Percentiles rank a stretch among this genome's conserved stretches.
phyloP scores from a whole-genome alignment of 1,140 invertebrate species.

The Adelges cooleyi region DNA sequence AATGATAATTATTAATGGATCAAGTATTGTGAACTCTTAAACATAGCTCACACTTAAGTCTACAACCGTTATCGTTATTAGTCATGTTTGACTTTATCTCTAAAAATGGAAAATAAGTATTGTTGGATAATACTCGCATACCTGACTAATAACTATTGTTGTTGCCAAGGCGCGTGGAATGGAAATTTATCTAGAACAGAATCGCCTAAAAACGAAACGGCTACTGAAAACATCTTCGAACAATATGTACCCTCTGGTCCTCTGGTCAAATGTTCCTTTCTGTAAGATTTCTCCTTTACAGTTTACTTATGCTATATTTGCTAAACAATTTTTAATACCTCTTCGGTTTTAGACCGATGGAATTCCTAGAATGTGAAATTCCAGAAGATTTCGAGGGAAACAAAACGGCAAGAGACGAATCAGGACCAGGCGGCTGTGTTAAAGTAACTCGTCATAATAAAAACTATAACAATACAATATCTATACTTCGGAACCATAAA shows the following conservation, averaged over 20 bases:
- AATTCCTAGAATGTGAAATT: slow-evolving; percentile 83
- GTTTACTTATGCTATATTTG: not conserved
- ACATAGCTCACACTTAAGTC: no score
- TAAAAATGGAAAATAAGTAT: not conserved
- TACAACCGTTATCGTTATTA: no score
- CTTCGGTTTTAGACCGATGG: slow-evolving; percentile 57
- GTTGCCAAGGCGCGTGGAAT: not conserved
- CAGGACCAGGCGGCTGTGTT: slow-evolving; percentile 82
- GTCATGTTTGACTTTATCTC: not conserved
- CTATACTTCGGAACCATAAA: no score
- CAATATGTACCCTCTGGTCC: slow-evolving; percentile 31
- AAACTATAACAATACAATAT: no score
- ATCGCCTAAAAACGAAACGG: slow-evolving; percentile 3
- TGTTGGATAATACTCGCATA: not conserved
- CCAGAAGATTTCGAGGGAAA: slow-evolving; percentile 88
- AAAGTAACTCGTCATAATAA: slow-evolving; percentile 44
- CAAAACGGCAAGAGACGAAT: slow-evolving; percentile 63
- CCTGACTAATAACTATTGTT: not conserved
- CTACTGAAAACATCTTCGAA: not conserved
- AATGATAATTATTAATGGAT: no score
- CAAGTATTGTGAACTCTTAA: no score
- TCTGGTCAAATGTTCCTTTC: slow-evolving; percentile 32
- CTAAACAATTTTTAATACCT: not conserved
- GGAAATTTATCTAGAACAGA: not conserved
- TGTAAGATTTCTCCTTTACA: no score